Base-by-base conservation (phyloP, 1,140 invertebrate species). In the Frieseomelitta varia region DNA sequence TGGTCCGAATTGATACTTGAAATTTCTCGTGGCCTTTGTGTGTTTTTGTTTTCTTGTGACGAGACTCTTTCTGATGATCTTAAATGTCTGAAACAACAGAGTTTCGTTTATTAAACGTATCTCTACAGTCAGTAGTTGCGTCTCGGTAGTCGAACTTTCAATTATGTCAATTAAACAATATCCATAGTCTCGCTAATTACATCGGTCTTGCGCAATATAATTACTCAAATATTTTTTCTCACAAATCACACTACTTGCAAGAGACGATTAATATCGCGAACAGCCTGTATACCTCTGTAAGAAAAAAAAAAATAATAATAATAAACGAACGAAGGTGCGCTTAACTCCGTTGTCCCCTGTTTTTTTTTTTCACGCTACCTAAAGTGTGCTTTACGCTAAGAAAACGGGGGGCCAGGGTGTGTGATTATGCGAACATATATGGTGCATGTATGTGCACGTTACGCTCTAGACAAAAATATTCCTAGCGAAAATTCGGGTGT, bases 381-480 rank as follows among this genome's bases (percentile, higher is more conserved):
- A 12, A 53, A 55, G 3, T 55, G 51, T 55, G 51, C 14, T 79
- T 58, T 27, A 21, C 55, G 53, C 51, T 75, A 67, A n/a, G n/a
- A n/a, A 19, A 53, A 56, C 63, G 34, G 21, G 21, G n/a, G 21
- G n/a, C 1, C 11, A n/a, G n/a, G 6, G 15, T 17, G 2, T 72
- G 53, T 53, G 30, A 30, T 1, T 17, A 30, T 30, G 27, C 51
- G 15, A 58, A 30, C 51, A 15, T 14, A 27, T 21, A 21, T 27
- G 34, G 34, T 39, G 34, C 34, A 19, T 15, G 17, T 17, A 11
- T 15, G 47, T 11, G 3, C 21, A 47, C 8, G 10, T 24, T 81
- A 51, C 11, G 39, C 30, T 67, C 47, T 63, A 63, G 68, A 47
- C 14, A 73, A 53, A 81, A 81, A 55, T 81, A 55, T 61, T 67